Evolutionary conservation across 2,888 invertebrate genomes (phyloP).

Genomic region (Cotesia congregata): DNA sequence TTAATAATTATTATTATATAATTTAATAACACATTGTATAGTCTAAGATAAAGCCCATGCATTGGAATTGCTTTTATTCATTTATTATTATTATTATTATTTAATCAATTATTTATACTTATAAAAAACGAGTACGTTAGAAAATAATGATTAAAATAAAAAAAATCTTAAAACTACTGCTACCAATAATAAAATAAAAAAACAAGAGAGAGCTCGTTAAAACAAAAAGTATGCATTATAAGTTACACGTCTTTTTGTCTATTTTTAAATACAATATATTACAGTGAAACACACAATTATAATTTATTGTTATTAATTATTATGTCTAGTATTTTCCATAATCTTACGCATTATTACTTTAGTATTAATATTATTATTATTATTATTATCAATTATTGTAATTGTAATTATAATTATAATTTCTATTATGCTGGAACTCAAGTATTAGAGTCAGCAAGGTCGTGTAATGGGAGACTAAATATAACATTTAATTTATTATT

Average conservation of each 20-base stretch:
- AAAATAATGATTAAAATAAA: conserved; percentile 24
- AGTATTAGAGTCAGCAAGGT: conserved; percentile 64
- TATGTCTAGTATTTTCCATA: conserved; percentile 60
- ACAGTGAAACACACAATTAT: conserved; percentile 70
- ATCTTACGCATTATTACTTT: conserved; percentile 49
- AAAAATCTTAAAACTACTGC: conserved; percentile 18
- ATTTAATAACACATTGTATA: conserved; percentile 35
- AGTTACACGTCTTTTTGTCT: conserved; percentile 52
- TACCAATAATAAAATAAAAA: conserved; percentile 26
- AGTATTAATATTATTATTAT: conserved; percentile 56
- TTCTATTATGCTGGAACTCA: conserved; percentile 54
- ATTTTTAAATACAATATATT: conserved; percentile 70
- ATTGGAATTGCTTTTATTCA: conserved; percentile 26
- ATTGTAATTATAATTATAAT: conserved; percentile 54
- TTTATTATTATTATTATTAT: not conserved
- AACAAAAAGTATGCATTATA: conserved; percentile 34
- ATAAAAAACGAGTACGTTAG: not conserved
- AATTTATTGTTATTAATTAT: conserved; percentile 68
- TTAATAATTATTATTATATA: conserved; percentile 26
- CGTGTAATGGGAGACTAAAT: conserved; percentile 65
- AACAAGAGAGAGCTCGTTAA: conserved; percentile 34
- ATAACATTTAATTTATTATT: conserved; percentile 34
- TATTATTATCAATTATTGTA: conserved; percentile 50
- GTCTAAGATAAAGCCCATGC: conserved; percentile 37
- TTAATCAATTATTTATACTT: conserved; percentile 8